Base-by-base conservation (phyloP, 2,888 invertebrate species). In the Mechanitis messenoides region DNA sequence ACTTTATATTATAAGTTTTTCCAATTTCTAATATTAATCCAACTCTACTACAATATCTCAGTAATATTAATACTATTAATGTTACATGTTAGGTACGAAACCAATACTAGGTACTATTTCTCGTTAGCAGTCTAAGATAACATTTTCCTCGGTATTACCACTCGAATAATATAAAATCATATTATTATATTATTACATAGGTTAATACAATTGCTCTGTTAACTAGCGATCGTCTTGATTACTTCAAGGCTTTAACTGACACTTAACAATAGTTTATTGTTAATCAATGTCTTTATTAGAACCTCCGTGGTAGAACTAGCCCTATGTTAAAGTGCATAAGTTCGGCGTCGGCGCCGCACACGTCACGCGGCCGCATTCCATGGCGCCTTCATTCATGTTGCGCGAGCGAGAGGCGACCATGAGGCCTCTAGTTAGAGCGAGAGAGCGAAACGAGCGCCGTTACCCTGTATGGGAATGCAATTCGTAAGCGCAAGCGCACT, bases 361-460 rank as follows among this genome's bases (percentile, higher is more conserved):
- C 91, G 91, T 92, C 91, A 91, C 90, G 87, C 87, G 88, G 85
- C 87, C 90, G 90, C 91, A 92, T 92, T 92, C 92, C 92, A 85
- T 75, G 84, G 83, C 84, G 85, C 84, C 86, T 88, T 82, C 87
- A 87, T 88, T 87, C 88, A 88, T 88, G 84, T 83, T 75, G 84
- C 74, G 79, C 70, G 83, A 87, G 83, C 74, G 83, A 84, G 85
- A 85, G 76, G 77, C 73, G 74, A 73, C 70, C 71, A 70, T 65
- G 72, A 79, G 74, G 78, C 79, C 81, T 80, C 77, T 79, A 75
- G 84, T 72, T 69, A 74, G 77, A 87, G 79, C 75, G 86, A 84
- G 87, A 85, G 75, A 76, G 80, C 76, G 72, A 74, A 81, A 64
- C 72, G 80, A 80, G 80, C 81, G 83, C 86, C 85, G 85, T 85